Base-by-base conservation (phyloP, 23 tunicate genomes). In the Trididemnum clinides region DNA sequence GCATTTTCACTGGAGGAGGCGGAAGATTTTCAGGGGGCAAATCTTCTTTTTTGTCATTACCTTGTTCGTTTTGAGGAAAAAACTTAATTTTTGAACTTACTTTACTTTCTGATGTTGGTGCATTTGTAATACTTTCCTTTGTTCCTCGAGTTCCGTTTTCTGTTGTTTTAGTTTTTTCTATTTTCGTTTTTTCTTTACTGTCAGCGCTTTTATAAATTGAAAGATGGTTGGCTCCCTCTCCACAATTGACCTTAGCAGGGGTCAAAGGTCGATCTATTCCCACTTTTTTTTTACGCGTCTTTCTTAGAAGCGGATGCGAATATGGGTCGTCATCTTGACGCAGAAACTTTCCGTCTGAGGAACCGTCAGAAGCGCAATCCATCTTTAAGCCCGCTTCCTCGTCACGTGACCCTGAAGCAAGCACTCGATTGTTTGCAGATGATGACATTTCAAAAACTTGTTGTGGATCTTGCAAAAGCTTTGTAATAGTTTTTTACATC, bases 201-300 rank as follows among this genome's bases (percentile, higher is more conserved):
- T n/a, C 25, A 27, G 5, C n/a, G 36, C 10, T 29, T 5, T 20
- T 39, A 30, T 38, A 73, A 19, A 73, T 28, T 6, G 80, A 36
- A 54, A 73, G 25, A 12, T 10, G 25, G 27, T 2, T 73, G n/a
- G 57, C n/a, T 5, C 57, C 57, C 1, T 73, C 30, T 7, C 1
- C 27, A 28, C 18, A 5, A 28, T 37, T 3, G 22, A 73, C 80
- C 25, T 37, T 36, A 37, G 80, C 80, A 7, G 80, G 80, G 5
- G 80, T 73, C 80, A 73, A 38, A 73, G 80, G 80, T 19, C 80
- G 80, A 21, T 73, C 57, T 12, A 73, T 73, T 21, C 80, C 80
- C 37, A 59, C 22, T 59, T n/a, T n/a, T 10, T 5, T 59, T 28
- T 25, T 4, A n/a, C 22, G 66, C 20, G 54, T 7, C 15, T 44